phyloP scores from a whole-genome alignment of 2,888 invertebrate species.

The Oscheius onirici region DNA sequence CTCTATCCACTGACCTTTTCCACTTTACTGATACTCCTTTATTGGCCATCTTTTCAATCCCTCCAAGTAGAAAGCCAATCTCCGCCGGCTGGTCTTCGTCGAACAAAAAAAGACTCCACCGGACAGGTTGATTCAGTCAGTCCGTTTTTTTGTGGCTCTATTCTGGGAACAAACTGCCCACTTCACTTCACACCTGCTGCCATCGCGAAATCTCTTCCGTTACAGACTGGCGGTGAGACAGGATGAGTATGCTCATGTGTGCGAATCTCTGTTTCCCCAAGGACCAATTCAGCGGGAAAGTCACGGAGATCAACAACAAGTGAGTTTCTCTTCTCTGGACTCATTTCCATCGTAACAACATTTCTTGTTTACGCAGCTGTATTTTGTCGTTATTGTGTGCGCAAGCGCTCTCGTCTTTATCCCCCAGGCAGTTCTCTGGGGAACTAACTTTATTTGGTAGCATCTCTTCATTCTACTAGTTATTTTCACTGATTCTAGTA shows the following conservation, averaged over 20 bases:
- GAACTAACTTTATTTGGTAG: not conserved
- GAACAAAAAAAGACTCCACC: conserved; percentile 19
- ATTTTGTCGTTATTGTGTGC: conserved; percentile 19
- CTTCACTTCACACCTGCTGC: not conserved
- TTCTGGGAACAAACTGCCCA: conserved; percentile 24
- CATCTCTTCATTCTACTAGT: not conserved
- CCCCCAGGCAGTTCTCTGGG: not conserved
- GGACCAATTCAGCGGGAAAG: conserved; percentile 53
- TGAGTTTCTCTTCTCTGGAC: conserved; percentile 39
- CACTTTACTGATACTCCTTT: not conserved
- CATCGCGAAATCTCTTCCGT: not conserved
- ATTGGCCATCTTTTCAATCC: not conserved
- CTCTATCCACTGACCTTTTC: conserved; percentile 4
- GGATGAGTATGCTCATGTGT: conserved; percentile 53
- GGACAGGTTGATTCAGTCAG: conserved; percentile 25
- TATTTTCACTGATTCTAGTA: too few species aligned
- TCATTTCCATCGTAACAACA: not conserved
- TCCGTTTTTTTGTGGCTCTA: conserved; percentile 12
- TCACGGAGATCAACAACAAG: conserved; percentile 60
- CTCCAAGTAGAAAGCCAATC: conserved; percentile 4
- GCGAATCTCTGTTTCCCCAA: conserved; percentile 59
- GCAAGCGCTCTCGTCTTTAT: conserved; percentile 4
- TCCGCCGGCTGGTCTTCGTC: conserved; percentile 6
- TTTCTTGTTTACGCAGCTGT: conserved; percentile 11
- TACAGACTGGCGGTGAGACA: not conserved